Conservation (phyloP, 2,113 vertebrate species). For the Corythoichthys intestinalis region DNA sequence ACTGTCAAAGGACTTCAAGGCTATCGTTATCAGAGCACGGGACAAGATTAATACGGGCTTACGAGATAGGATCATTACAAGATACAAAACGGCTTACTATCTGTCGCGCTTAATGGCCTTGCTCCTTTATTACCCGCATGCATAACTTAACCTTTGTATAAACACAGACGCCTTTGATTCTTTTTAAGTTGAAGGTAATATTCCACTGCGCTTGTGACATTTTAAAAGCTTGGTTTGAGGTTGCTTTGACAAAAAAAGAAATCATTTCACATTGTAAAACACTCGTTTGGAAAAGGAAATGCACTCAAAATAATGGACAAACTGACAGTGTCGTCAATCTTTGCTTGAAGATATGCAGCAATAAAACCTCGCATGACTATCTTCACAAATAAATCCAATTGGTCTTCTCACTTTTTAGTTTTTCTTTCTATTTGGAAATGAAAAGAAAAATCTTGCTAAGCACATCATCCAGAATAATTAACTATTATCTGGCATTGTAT, state of each 20-base stretch:
- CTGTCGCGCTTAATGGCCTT: background rate
- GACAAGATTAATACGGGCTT: background rate
- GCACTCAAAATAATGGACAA: background rate
- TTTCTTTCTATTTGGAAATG: too few species aligned
- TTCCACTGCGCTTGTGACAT: background rate
- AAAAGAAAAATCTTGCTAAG: too few species aligned
- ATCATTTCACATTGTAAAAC: background rate
- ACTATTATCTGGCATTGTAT: slow-evolving; percentile 9
- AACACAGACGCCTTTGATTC: background rate
- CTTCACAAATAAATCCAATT: too few species aligned
- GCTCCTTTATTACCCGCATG: background rate
- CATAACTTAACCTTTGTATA: slow-evolving; percentile 9
- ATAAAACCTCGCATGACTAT: background rate
- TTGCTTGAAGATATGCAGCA: background rate
- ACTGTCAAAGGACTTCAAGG: background rate
- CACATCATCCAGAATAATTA: too few species aligned
- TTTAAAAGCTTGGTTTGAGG: background rate
- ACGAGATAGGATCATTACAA: background rate
- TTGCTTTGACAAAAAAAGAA: background rate
- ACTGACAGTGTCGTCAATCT: background rate
- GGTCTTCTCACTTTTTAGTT: too few species aligned
- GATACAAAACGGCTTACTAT: background rate
- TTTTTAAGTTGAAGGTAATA: background rate
- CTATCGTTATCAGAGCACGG: background rate
- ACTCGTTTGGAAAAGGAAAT: background rate